Evolutionary conservation across 2,888 invertebrate genomes (phyloP), one percentile per base, ranked within the genome.

Genomic region (Hypsopygia costalis): DNA sequence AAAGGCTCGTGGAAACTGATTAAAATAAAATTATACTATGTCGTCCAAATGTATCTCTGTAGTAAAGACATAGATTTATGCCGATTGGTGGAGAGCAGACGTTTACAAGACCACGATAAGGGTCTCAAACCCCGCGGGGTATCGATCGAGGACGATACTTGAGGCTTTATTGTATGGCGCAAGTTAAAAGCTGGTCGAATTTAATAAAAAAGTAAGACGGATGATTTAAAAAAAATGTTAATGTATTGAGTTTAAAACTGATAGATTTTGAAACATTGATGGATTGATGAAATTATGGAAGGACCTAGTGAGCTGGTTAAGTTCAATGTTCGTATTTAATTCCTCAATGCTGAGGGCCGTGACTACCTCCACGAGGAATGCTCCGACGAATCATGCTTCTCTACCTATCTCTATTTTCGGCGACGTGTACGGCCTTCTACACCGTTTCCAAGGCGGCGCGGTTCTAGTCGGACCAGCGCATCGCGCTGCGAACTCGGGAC

Each of bases 51-150:
- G 37, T 40, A 39, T 39, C 9, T 43, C 8, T 25, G 27, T 40
- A 40, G 37, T 31, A 40, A 36, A 34, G 40, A 41, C 34, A 28
- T 27, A 53, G 50, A 62, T 62, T 67, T 59, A 57, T 46, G 34
- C 43, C 36, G 44, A 46, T 46, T 44, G 50, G 47, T 44, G 52
- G 46, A 50, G 51, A 57, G 39, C 46, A 56, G 54, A 55, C 54
- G 51, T 47, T 51, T 56, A 50, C 52, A 49, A 53, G 55, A 62
- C 55, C 56, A 41, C 55, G 52, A 60, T 63, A 65, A 60, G 62
- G 59, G 55, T 47, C 55, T 54, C 43, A 37, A 34, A 47, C 36
- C 44, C 46, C 40, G 30, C 33, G 45, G 44, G 44, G 31, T 58
- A 52, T 56, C 46, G 59, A 64, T 61, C 62, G 51, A 43, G 33